phyloP scores from a whole-genome alignment of 2,113 vertebrate species.

The Butorides virescens region DNA sequence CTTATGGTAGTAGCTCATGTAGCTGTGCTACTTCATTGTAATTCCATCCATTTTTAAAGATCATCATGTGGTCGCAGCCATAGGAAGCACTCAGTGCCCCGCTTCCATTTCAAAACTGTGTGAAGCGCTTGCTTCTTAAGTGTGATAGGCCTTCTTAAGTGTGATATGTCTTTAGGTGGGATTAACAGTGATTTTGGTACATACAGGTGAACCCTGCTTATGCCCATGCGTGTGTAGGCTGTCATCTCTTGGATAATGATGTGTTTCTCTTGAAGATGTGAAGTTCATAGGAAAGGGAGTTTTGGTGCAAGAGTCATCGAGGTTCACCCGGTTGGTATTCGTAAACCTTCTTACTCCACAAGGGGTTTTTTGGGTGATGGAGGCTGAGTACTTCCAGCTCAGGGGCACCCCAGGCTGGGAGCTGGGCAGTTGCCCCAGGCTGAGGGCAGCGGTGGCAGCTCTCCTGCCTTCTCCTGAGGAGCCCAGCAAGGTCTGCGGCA shows the following conservation, averaged over 20 bases:
- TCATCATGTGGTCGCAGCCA: neutral
- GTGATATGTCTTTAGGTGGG: neutral
- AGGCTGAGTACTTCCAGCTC: neutral
- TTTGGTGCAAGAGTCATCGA: neutral
- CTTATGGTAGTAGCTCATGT: neutral
- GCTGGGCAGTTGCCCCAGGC: accelerated
- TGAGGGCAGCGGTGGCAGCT: neutral
- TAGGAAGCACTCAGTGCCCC: neutral
- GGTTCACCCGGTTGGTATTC: neutral
- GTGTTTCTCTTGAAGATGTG: neutral
- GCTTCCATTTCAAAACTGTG: neutral
- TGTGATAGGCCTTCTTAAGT: neutral
- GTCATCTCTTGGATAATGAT: neutral
- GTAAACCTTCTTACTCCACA: neutral
- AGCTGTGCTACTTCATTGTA: neutral
- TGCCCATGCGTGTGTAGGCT: accelerated
- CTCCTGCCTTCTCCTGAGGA: accelerated
- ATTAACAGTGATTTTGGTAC: neutral
- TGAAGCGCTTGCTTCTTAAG: neutral
- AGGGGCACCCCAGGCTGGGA: no score
- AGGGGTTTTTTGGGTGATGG: neutral
- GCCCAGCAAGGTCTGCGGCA: neutral
- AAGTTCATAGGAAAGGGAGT: neutral
- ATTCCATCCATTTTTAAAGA: neutral
- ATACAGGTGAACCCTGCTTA: neutral